Conservation (phyloP, 2,113 vertebrate species). For the Fulica atra region DNA sequence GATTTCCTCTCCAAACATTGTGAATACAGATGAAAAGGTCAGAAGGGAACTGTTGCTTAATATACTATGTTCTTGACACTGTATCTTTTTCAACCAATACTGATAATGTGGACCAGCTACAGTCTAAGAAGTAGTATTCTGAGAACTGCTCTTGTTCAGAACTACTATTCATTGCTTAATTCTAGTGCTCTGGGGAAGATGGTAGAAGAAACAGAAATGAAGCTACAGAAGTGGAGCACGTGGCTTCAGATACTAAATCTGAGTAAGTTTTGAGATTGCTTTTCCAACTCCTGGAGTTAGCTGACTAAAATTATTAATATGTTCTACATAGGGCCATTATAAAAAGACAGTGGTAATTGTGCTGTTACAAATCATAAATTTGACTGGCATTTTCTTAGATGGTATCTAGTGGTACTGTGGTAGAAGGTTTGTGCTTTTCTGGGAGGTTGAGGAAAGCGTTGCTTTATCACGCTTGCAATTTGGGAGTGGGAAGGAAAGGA, state of each 20-base stretch:
- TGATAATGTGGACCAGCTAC: not conserved
- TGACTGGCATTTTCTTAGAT: not conserved
- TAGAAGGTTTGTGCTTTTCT: not conserved
- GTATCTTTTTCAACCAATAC: not conserved
- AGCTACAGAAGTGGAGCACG: not conserved
- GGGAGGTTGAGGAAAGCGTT: not conserved
- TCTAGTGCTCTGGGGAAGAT: constrained; percentile 52
- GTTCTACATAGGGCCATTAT: not conserved
- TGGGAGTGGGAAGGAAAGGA: not conserved
- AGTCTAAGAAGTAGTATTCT: not conserved
- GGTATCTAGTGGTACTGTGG: not conserved
- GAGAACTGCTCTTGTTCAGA: not conserved
- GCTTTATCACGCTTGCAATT: not conserved
- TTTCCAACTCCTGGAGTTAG: not conserved
- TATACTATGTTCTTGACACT: not conserved
- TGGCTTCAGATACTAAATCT: not conserved
- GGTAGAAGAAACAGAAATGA: constrained; percentile 9
- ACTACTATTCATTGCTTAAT: not conserved
- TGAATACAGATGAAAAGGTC: constrained; percentile 55
- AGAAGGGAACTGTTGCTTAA: not conserved
- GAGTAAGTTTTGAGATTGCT: constrained; percentile 50
- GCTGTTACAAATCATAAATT: not conserved
- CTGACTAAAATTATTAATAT: not conserved
- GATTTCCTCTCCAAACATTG: not conserved
- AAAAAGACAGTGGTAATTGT: not conserved